Evolutionary conservation across 2,797 vertebrate genomes (phyloP).

Genomic region (Schizopygopsis pylzovi): DNA sequence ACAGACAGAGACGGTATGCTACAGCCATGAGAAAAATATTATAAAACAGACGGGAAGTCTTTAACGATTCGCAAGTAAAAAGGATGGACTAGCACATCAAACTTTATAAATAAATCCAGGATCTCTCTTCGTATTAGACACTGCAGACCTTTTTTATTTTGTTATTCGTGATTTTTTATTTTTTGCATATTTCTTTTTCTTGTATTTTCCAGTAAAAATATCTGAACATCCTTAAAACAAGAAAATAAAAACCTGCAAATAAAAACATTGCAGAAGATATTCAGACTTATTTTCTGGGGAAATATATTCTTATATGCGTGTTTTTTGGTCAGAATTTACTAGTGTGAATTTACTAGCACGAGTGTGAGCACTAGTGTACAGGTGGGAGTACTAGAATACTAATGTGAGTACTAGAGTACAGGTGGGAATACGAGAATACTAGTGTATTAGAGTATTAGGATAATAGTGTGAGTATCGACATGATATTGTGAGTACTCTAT

Average conservation of each 20-base stretch:
- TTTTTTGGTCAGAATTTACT: not conserved
- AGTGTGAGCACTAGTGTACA: not conserved
- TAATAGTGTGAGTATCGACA: too few species aligned
- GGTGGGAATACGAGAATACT: too few species aligned
- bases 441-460: too few species aligned
- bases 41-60: not conserved
- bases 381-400: not conserved
- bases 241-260: not conserved
- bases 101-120: not conserved
- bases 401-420: not conserved
- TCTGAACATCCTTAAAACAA: not conserved
- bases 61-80: not conserved
- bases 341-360: not conserved
- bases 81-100: not conserved
- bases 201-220: not conserved
- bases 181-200: not conserved
- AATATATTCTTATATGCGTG: not conserved
- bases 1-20: conserved; percentile 54
- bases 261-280: not conserved
- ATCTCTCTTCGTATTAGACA: not conserved
- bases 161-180: too few species aligned
- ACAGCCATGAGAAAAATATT: not conserved
- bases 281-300: not conserved
- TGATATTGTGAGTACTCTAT: too few species aligned
- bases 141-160: not conserved